Base-by-base conservation (phyloP, 2,113 vertebrate species). In the Dicerorhinus sumatrensis region DNA sequence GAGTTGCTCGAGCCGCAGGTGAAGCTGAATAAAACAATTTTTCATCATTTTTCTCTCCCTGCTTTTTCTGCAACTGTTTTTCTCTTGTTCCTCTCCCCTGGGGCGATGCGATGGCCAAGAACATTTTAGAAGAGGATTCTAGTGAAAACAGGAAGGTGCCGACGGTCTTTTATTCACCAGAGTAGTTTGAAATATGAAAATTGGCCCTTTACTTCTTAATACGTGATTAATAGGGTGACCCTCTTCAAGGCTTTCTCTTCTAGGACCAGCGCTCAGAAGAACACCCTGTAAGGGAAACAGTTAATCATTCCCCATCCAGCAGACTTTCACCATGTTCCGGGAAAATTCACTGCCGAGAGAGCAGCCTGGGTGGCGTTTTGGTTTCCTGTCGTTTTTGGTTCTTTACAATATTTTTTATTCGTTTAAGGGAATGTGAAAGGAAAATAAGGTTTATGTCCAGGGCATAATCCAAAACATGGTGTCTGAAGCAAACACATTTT, bases 161-260 rank as follows among this genome's bases (percentile, higher is more conserved):
- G 1, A 54, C 75, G 87, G 92, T 92, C 83, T 65, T 89, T 75
- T 93, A 88, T 96, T 79, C 95, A 60, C 73, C 11, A 31, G 63
- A 96, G 80, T 97, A 90, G 81, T 94, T 96, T 93, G 85, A 94
- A 94, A 96, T 94, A 96, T 96, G 98, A 97, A 96, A 98, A 98
- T 95, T 82, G 93, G 46, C 65, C 96, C 94, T 96, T 98, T 98
- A 88, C 97, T 97, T 98, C 97, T 97, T 98, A 98, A 98, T 98
- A 90, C 97, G 97, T 96, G 83, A 54, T 92, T 77, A 93, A 95
- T 97, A 88, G 39, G 63, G 62, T 89, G 93, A 87, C 54, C 77
- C 60, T 87, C 67, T 90, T 94, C 58, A 39, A 83, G 69, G 58
- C 72, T 87, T 91, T 79, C 58, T 93, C 84, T 89, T 95, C 39